Evolutionary conservation across 2,888 invertebrate genomes (phyloP), one percentile per base, ranked within the genome.

Genomic region (Acrocyrtus sp.): DNA sequence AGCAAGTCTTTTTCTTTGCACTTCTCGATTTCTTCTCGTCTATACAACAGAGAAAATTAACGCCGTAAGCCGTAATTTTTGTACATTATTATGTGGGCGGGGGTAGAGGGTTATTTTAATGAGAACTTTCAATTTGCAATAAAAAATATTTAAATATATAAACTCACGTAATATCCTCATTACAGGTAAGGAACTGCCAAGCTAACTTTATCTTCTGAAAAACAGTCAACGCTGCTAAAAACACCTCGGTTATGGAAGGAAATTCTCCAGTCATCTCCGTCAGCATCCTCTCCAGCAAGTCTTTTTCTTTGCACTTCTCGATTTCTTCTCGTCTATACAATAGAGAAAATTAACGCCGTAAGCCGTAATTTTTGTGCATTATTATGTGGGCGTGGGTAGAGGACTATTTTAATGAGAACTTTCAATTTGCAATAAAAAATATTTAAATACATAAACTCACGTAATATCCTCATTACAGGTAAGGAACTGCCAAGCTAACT

Each of bases 181-280:
- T 92, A 22, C 91, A 68, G 24, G 61, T 90, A 39, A 94, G 84
- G 63, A 98, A 86, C 83, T 93, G 91, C 92, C 92, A 96, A 1
- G 91, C 90, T 63, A 98, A 88, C 82, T 92, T 91, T 50, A 95
- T 82, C 39, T 94, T 95, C 85, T 98, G 96, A 87, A 93, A 94
- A 88, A 94, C 90, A 0, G 94, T 90, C 17, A 99, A 86, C 0
- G 93, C 90, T 3, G 92, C 89, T 50, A 98, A 87, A 85, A 99
- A 96, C 29, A 98, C 97, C 81, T 91, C 89, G 73, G 92, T 92
- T 63, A 99, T 87, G 1, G 92, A 92, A 0, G 98, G 98, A 85
- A 93, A 98, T 84, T 97, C 93, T 53, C 92, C 95, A 1, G 95
- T 92, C 91, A 99, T 92, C 84, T 97, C 95, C 48, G 91, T 90